Evolutionary conservation across 2,113 vertebrate species (phyloP).

Genomic region (Cebidichthys violaceus): DNA sequence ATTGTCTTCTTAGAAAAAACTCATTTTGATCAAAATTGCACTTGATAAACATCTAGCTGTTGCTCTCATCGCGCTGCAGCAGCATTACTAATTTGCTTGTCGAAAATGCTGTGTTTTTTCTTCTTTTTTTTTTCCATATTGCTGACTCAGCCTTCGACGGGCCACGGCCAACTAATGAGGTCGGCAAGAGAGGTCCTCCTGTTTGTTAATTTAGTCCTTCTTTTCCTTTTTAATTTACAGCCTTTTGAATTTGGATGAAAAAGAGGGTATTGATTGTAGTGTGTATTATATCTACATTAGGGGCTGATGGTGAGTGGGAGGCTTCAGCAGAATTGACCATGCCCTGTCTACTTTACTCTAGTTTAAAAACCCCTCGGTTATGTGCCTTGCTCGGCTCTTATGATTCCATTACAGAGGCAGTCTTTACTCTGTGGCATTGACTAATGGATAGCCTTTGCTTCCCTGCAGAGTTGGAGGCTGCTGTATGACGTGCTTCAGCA

Average conservation of each 20-base stretch:
- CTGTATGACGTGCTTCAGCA: conserved; percentile 66
- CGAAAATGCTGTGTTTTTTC: conserved; percentile 20
- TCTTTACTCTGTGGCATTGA: conserved; percentile 69
- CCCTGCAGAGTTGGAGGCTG: conserved; percentile 50
- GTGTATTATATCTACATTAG: conserved; percentile 36
- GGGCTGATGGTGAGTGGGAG: conserved; percentile 24
- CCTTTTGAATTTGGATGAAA: conserved; percentile 22
- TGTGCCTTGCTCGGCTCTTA: conserved; percentile 44
- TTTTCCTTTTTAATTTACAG: conserved; percentile 14
- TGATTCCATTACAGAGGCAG: conserved; percentile 64
- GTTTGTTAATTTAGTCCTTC: conserved; percentile 33
- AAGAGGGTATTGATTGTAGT: conserved; percentile 12
- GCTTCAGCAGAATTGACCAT: not conserved
- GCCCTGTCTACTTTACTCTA: conserved; percentile 3
- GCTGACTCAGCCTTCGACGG: conserved; percentile 51
- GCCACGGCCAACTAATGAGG: conserved; percentile 52
- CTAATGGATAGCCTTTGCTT: conserved; percentile 74
- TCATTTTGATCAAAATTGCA: conserved; percentile 18
- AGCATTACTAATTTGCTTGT: conserved; percentile 25
- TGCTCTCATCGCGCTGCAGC: not conserved
- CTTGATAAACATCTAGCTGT: conserved; percentile 33
- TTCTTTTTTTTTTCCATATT: conserved; percentile 49
- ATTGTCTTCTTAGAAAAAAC: conserved; percentile 12
- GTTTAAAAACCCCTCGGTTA: conserved; percentile 48
- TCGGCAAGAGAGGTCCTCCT: conserved; percentile 14